phyloP scores from a whole-genome alignment of 1,140 invertebrate species.

The Calycopis cecrops region DNA sequence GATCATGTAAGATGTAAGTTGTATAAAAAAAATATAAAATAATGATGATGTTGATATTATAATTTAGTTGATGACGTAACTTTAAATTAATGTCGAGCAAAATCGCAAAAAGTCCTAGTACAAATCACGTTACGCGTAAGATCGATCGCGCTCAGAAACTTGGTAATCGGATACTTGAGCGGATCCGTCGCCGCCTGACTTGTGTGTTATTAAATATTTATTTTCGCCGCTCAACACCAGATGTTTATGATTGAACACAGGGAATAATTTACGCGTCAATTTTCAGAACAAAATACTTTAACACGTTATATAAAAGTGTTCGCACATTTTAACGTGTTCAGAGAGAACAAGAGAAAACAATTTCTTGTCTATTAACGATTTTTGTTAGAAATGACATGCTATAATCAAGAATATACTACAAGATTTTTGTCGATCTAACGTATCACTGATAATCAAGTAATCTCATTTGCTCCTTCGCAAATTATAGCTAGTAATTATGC shows the following conservation, averaged over 20 bases:
- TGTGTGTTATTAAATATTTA: conserved; percentile 12
- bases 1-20: too few relatives aligned
- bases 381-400: too few relatives aligned
- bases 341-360: too few relatives aligned
- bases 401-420: too few relatives aligned
- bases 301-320: neutral
- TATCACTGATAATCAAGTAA: too few relatives aligned
- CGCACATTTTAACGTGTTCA: too few relatives aligned
- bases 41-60: too few relatives aligned
- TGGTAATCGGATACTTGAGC: conserved; percentile 7
- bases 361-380: too few relatives aligned
- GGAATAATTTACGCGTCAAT: conserved; percentile 4
- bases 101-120: neutral
- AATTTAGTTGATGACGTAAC: neutral
- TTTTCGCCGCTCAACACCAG: conserved; percentile 9
- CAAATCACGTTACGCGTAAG: conserved; percentile 1
- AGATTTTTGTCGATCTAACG: too few relatives aligned
- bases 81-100: neutral
- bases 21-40: too few relatives aligned
- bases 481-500: too few relatives aligned
- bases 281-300: neutral
- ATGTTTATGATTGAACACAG: conserved; percentile 9
- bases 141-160: conserved; percentile 4
- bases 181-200: conserved; percentile 6
- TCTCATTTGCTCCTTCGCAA: too few relatives aligned